phyloP scores from a whole-genome alignment of 1,140 invertebrate species.

The Nymphalis io region DNA sequence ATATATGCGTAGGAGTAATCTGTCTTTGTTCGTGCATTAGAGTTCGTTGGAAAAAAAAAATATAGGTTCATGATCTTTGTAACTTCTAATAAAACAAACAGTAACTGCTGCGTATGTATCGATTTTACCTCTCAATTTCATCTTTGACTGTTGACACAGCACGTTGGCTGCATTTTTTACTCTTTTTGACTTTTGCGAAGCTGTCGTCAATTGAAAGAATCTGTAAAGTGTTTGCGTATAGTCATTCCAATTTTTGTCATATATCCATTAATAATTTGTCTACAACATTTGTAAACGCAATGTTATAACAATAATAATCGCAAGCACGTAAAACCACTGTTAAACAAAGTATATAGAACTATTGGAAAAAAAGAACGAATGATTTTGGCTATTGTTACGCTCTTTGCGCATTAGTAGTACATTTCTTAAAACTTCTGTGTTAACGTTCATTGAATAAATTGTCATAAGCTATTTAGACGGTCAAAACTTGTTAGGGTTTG shows the following conservation, averaged over 20 bases:
- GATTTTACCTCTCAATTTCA: constrained; percentile 11
- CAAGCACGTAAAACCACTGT: too few species aligned
- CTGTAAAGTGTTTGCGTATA: background rate
- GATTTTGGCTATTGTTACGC: too few species aligned
- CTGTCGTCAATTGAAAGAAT: background rate
- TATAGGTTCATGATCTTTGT: background rate
- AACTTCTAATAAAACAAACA: background rate
- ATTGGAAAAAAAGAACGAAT: too few species aligned
- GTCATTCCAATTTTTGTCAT: background rate
- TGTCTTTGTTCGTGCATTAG: background rate
- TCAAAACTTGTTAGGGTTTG: too few species aligned
- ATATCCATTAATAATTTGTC: too few species aligned
- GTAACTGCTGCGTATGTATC: background rate
- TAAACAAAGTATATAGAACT: too few species aligned
- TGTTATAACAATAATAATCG: background rate
- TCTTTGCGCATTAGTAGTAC: too few species aligned
- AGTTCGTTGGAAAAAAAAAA: background rate
- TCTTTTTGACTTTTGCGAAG: constrained; percentile 3
- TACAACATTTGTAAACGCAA: too few species aligned
- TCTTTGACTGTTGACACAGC: constrained; percentile 11
- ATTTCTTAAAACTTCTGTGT: too few species aligned
- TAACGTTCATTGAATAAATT: too few species aligned
- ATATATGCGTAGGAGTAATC: background rate
- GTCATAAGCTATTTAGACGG: too few species aligned
- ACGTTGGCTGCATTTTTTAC: background rate